A percentile compares a stretch with the other conserved stretches of the same genome.
These are phyloP conservation scores for Emys orbicularis DNA, from an alignment of 2,797 vertebrate genomes.

Conservation along the genomic window DNA sequence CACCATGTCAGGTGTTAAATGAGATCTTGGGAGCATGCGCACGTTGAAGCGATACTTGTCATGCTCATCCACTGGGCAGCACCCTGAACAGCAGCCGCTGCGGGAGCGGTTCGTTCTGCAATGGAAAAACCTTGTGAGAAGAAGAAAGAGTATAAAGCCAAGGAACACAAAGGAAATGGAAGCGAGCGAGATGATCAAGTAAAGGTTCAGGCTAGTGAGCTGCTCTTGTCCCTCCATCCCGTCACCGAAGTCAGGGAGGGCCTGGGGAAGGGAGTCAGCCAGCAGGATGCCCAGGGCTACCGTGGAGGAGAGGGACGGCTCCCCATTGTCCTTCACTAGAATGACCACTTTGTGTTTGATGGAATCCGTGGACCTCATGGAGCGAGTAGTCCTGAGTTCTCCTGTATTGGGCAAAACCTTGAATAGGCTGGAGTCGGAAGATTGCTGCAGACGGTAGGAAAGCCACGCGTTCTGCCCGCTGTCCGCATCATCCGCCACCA, in stretches of 20 bases:
- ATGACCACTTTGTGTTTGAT: slow-evolving; percentile 79
- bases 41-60: slow-evolving; percentile 66
- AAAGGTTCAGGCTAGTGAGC: slow-evolving; percentile 74
- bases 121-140: slow-evolving; percentile 48
- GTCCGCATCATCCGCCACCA: slow-evolving; percentile 85
- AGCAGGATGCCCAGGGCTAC: slow-evolving; percentile 76
- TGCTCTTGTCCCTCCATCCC: slow-evolving; percentile 41
- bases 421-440: slow-evolving; percentile 90
- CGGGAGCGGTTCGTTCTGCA: slow-evolving; percentile 10
- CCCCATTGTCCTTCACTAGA: slow-evolving; percentile 77
- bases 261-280: slow-evolving; percentile 75
- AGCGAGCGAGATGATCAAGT: slow-evolving; percentile 75
- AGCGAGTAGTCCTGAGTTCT: slow-evolving; percentile 72
- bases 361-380: slow-evolving; percentile 75
- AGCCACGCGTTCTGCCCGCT: slow-evolving; percentile 86
- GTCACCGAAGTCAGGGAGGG: slow-evolving; percentile 78
- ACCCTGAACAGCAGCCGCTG: slow-evolving; percentile 13
- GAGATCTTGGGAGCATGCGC: slow-evolving; percentile 74
- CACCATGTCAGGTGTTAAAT: slow-evolving; percentile 63
- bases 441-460: slow-evolving; percentile 89
- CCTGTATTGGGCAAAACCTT: slow-evolving; percentile 66
- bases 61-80: slow-evolving; percentile 54
- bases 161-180: slow-evolving; percentile 79
- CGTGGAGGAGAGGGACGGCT: slow-evolving; percentile 75
- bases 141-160: slow-evolving; percentile 70